A percentile compares a stretch with the other conserved stretches of the same genome.
These are phyloP conservation scores for Avahi laniger DNA, from an alignment of 2,797 vertebrate species.

Conservation along the genomic window DNA sequence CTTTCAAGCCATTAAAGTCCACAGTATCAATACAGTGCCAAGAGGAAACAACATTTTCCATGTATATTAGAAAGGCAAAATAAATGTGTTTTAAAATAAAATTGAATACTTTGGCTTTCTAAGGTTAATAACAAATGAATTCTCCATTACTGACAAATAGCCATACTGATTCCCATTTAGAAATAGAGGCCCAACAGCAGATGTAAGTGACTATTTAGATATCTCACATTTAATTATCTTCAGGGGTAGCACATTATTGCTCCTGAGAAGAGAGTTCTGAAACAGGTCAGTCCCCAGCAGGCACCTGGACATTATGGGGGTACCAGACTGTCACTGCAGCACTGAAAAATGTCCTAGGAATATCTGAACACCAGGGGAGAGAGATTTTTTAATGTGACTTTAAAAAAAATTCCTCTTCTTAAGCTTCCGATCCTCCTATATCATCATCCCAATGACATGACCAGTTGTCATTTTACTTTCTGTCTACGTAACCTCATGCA, in stretches of 20 bases:
- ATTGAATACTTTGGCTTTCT: constrained; percentile 66
- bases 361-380: constrained; percentile 75
- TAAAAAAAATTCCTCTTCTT: constrained; percentile 70
- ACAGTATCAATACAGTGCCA: constrained; percentile 70
- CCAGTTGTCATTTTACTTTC: constrained; percentile 81
- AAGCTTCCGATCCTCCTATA: constrained; percentile 77
- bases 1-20: constrained; percentile 66
- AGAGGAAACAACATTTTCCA: constrained; percentile 66
- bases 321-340: constrained; percentile 58
- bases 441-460: constrained; percentile 71
- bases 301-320: constrained; percentile 54
- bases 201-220: constrained; percentile 64
- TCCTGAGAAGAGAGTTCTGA: constrained; percentile 63
- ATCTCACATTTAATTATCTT: constrained; percentile 57
- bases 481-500: constrained; percentile 75
- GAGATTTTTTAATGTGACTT: constrained; percentile 73
- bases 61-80: constrained; percentile 62
- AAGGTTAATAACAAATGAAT: constrained; percentile 60
- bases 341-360: constrained; percentile 74
- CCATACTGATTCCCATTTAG: constrained; percentile 68
- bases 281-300: constrained; percentile 50
- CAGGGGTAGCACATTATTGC: not conserved
- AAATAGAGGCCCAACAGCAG: constrained; percentile 59
- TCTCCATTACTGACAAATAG: constrained; percentile 55
- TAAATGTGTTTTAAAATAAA: constrained; percentile 77